These are phyloP conservation scores for Melitaea athalia DNA, from an alignment of 2,888 invertebrate species.

Conservation along the genomic window DNA sequence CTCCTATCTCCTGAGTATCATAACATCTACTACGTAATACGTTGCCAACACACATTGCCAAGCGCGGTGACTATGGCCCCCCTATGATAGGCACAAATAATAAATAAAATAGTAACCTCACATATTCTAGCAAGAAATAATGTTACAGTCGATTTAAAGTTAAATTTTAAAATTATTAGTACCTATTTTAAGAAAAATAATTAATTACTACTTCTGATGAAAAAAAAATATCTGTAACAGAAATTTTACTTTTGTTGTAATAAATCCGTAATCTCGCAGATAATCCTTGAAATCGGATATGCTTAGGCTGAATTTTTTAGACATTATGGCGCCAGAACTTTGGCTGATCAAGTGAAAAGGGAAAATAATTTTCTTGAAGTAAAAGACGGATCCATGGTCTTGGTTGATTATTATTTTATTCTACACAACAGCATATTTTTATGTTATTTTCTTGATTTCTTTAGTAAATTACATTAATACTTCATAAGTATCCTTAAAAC, in stretches of 20 bases:
- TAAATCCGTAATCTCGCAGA: background rate
- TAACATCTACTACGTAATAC: too few species aligned
- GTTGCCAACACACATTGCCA: too few species aligned
- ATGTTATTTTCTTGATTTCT: background rate
- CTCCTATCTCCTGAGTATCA: too few species aligned
- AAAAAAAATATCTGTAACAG: background rate
- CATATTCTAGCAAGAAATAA: too few species aligned
- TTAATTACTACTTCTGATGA: too few species aligned
- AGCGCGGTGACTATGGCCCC: too few species aligned
- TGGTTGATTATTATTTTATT: conserved; percentile 4
- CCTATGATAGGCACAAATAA: too few species aligned
- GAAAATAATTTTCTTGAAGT: conserved; percentile 16
- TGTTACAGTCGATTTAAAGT: too few species aligned
- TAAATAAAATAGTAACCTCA: too few species aligned
- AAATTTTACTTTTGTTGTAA: background rate
- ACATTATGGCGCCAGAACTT: conserved; percentile 21
- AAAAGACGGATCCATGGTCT: conserved; percentile 9
- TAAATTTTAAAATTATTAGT: too few species aligned
- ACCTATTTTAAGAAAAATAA: too few species aligned
- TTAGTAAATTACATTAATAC: background rate
- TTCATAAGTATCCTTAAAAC: too few species aligned
- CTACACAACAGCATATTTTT: background rate
- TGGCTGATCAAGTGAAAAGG: conserved; percentile 4
- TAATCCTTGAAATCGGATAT: conserved; percentile 15
- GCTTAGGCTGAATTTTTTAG: conserved; percentile 21